A percentile compares a stretch with the other conserved stretches of the same genome.
phyloP scores from a whole-genome alignment of 2,797 vertebrate genomes.

The Lateolabrax maculatus region DNA sequence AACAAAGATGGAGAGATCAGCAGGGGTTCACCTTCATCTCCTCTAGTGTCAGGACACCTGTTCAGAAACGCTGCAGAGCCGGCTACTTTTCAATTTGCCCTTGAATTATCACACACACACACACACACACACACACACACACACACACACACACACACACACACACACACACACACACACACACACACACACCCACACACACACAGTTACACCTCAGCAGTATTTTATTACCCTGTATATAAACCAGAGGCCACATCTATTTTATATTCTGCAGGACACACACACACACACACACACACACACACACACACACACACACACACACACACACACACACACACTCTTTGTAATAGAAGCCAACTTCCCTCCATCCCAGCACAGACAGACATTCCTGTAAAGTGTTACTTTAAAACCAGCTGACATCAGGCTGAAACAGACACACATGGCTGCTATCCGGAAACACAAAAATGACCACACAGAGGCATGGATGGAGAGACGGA shows the following conservation, averaged over 20 bases:
- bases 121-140: slow-evolving; percentile 21
- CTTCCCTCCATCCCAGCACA: slow-evolving; percentile 18
- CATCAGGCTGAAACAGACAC: slow-evolving; percentile 20
- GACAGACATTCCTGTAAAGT: not conserved
- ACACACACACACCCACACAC: slow-evolving; percentile 23
- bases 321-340: too few relatives aligned
- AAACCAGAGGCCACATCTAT: slow-evolving; percentile 40
- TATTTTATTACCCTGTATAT: slow-evolving; percentile 35
- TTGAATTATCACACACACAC: slow-evolving; percentile 44
- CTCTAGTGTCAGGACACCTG: slow-evolving; percentile 56
- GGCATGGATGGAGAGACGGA: slow-evolving; percentile 10
- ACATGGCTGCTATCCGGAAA: slow-evolving; percentile 10
- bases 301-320: slow-evolving; percentile 2
- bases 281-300: slow-evolving; percentile 8
- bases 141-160: slow-evolving; percentile 20
- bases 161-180: slow-evolving; percentile 23
- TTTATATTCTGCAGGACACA: slow-evolving; percentile 44
- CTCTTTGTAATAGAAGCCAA: not conserved
- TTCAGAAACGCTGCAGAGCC: slow-evolving; percentile 41
- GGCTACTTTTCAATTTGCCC: slow-evolving; percentile 46
- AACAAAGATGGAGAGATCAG: slow-evolving; percentile 31
- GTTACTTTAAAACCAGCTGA: slow-evolving; percentile 32
- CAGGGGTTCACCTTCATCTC: slow-evolving; percentile 56
- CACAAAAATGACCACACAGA: not conserved
- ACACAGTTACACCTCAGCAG: slow-evolving; percentile 1